Base-by-base conservation (phyloP, 2,888 invertebrate species). In the Pachliopta kotzebuea region DNA sequence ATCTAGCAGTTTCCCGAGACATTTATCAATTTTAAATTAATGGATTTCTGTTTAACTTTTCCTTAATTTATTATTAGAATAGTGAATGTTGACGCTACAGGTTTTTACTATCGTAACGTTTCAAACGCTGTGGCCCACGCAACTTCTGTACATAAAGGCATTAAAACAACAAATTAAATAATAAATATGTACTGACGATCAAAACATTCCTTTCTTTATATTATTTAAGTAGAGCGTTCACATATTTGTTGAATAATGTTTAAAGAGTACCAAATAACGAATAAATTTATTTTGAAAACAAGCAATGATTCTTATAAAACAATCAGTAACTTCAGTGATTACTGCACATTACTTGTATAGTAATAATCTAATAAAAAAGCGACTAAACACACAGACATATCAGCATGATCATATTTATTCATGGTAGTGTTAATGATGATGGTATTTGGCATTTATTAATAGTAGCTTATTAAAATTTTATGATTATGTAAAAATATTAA, bases 61-160 rank as follows among this genome's bases (percentile, higher is more conserved):
- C 50, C 60, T 64, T 60, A 21, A 37, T 24, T 50, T 60, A 64
- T 56, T 50, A 50, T 42, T 64, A 60, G 21, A 56, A 20, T 24
- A 59, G 31, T 64, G 59, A 60, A 64, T 37, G 56, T 64, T 50
- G 37, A 37, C 56, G 52, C 50, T 20, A 24, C 55, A 20, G 37
- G 21, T 50, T 37, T 55, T 63, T 37, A 60, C 63, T 60, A 56
- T 55, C 60, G 23, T 23, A 23, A 31, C 59, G 59, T 18, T 8
- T 17, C 42, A 53, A 29, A 57, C 31, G 49, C 59, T 29, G 6
- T 26, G 26, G 31, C 64, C 60, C 56, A 64, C 64, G 60, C 64
- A 1, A 14, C 53, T 31, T 45, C 4, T 37, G 24, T 45, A 42
- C 42, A 42, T 18, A 18, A 45, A 45, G 31, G 42, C 60, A 60